Conservation (phyloP, 2,797 vertebrate species). For the Sphenodon punctatus region DNA sequence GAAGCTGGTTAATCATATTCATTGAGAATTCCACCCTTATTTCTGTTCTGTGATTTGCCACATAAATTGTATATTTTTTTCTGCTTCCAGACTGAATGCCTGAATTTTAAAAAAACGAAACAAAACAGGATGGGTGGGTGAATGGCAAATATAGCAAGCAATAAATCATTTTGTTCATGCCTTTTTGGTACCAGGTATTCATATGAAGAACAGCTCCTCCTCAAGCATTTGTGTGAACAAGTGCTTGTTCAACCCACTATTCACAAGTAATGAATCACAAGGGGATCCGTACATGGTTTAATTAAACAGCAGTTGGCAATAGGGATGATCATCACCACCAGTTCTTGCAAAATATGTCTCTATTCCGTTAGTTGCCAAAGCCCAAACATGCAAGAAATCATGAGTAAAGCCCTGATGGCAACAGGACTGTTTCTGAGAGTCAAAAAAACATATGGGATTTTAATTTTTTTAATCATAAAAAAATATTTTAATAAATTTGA, state of each 20-base stretch:
- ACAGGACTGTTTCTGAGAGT: too few relatives aligned
- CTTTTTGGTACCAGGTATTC: background rate
- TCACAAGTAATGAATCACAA: background rate
- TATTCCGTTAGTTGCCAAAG: background rate
- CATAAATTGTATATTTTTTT: rapidly evolving
- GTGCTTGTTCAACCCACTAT: background rate
- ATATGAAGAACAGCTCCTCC: background rate
- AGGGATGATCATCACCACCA: too few relatives aligned
- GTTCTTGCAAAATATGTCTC: background rate
- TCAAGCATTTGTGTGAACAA: background rate
- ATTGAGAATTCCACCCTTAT: background rate
- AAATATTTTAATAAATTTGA: background rate
- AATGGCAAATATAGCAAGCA: background rate
- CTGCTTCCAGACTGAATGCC: background rate
- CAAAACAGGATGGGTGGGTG: too few relatives aligned
- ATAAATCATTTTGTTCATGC: background rate
- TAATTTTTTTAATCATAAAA: background rate
- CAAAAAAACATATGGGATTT: too few relatives aligned
- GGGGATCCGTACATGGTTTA: background rate
- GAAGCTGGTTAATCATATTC: conserved; percentile 11
- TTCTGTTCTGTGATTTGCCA: too few relatives aligned
- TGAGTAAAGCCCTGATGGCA: background rate
- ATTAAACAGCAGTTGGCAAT: background rate
- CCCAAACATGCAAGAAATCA: background rate
- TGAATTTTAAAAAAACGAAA: background rate